Base-by-base conservation (phyloP, 1,140 invertebrate genomes). In the Zaprionus davidi region DNA sequence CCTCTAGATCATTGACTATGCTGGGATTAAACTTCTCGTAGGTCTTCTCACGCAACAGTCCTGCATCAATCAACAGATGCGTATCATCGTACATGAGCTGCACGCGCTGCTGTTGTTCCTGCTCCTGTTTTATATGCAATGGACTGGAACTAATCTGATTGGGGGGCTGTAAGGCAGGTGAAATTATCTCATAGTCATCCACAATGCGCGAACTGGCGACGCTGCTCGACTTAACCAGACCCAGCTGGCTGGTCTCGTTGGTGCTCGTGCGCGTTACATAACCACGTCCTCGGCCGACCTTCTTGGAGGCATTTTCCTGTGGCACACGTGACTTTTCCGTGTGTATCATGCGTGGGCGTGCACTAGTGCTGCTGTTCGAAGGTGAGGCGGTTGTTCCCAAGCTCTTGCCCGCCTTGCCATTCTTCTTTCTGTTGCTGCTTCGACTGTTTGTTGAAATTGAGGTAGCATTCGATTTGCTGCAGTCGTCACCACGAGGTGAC, bases 311-410 rank as follows among this genome's bases (percentile, higher is more conserved):
- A 71, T 94, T 94, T 17, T 87, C 93, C 2, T 94, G 93, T 2
- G 94, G 92, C 3, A 95, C 93, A 59, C 94, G 92, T 2, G 94
- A 94, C 79, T 95, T 95, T 85, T 95, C 95, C 0, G 95, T 96
- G 76, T 96, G 96, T 72, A 96, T 96, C 95, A 96, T 96, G 78
- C 95, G 95, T 1, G 95, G 96, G 46, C 95, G 92, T 3, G 76
- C 65, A n/a, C 41, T 46, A 17, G n/a, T 46, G 41, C n/a, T 20
- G 7, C 36, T 75, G 44, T 44, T 70, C 13, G 49, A 49, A 20
- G 36, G 63, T n/a, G 49, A 44, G 9, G 71, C 44, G 2, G 62
- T 24, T 17, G 34, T 20, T 2, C 36, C 28, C 1, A 58, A 5
- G 15, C 15, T 55, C 34, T 76, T 71, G 49, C 38, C 53, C 22